Evolutionary conservation across 2,888 invertebrate species (phyloP).

Genomic region (Melanostoma scalare): DNA sequence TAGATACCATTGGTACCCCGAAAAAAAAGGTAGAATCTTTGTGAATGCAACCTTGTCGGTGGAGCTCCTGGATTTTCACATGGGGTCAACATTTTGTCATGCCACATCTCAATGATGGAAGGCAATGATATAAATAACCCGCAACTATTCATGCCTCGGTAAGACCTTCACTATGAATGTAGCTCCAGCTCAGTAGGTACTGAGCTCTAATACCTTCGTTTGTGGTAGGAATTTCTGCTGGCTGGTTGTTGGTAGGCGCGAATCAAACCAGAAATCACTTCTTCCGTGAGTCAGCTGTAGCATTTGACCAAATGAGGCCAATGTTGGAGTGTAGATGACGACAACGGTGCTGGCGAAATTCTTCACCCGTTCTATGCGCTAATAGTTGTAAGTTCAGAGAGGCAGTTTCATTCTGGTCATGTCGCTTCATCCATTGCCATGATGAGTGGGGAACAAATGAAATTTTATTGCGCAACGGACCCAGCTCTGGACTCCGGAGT

Average conservation of each 20-base stretch:
- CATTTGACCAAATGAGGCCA: no score
- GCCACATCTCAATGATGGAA: constrained; percentile 71
- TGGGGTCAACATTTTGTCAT: constrained; percentile 73
- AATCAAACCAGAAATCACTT: no score
- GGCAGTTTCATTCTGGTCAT: constrained; percentile 63
- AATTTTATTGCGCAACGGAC: constrained; percentile 71
- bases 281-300: no score
- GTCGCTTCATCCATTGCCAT: constrained; percentile 55
- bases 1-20: constrained; percentile 21
- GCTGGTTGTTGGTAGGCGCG: no score
- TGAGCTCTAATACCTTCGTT: constrained; percentile 36
- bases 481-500: constrained; percentile 63
- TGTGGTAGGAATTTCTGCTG: constrained; percentile 9
- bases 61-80: constrained; percentile 69
- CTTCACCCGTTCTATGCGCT: background rate
- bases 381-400: constrained; percentile 27
- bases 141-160: constrained; percentile 58
- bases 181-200: constrained; percentile 10
- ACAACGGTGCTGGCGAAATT: background rate
- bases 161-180: constrained; percentile 48
- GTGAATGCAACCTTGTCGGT: constrained; percentile 54
- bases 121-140: constrained; percentile 71
- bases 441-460: constrained; percentile 70
- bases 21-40: constrained; percentile 13
- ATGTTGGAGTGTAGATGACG: no score